Evolutionary conservation across 2,797 vertebrate genomes (phyloP).

Genomic region (Malacoraja senta): DNA sequence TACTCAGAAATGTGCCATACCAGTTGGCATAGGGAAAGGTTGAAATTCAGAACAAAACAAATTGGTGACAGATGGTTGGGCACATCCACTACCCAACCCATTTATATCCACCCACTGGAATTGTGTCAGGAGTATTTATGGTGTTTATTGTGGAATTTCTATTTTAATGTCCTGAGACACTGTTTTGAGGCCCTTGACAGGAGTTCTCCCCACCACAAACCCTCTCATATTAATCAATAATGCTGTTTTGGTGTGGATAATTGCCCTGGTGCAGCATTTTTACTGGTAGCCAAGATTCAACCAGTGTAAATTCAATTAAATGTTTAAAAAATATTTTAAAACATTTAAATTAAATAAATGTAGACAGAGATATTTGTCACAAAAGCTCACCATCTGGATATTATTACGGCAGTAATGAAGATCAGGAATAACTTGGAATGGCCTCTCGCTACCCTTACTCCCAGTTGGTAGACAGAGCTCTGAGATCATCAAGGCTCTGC

Average conservation of each 20-base stretch:
- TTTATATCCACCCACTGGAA: neutral
- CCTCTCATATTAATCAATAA: neutral
- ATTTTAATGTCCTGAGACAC: neutral
- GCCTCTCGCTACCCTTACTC: neutral
- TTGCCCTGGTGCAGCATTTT: neutral
- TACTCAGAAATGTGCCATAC: neutral
- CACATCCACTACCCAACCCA: neutral
- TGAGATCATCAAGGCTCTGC: neutral
- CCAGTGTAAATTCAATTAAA: neutral
- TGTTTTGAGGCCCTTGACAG: neutral
- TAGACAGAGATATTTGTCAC: neutral
- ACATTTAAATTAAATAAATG: neutral
- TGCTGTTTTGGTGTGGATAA: neutral
- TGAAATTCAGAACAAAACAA: neutral
- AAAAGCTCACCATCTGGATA: neutral
- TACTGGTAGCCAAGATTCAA: neutral
- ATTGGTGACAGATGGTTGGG: neutral
- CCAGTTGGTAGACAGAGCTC: neutral
- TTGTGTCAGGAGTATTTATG: neutral
- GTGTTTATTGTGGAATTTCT: neutral
- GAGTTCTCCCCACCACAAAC: neutral
- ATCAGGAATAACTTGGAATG: neutral
- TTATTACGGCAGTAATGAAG: neutral
- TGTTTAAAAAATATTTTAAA: neutral
- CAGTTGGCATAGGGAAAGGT: neutral